Base-by-base conservation (phyloP, 2,888 invertebrate species). In the Sesia apiformis region DNA sequence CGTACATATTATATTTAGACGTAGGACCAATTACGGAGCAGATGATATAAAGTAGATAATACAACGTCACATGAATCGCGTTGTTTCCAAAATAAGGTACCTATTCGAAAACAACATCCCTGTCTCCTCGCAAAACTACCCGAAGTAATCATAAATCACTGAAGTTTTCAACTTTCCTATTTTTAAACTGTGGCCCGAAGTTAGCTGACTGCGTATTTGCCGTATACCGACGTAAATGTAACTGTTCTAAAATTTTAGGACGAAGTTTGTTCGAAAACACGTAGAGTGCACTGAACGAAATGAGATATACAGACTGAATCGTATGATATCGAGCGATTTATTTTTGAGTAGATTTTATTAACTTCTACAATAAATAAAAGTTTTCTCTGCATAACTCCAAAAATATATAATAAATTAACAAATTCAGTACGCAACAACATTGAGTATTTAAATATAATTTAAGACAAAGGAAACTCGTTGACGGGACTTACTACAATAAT, bases 151-250 rank as follows among this genome's bases (percentile, higher is more conserved):
- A 74, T 80, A 80, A 76, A 80, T 81, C 75, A 76, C 72, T 52
- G 61, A 67, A 70, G 70, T 76, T 50, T 76, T 66, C 73, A 46
- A 46, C 46, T 46, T 46, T 46, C 46, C 46, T 46, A 46, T 46
- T 46, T 46, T 71, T 71, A 74, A 78, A 67, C 62, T 68, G 72
- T 70, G 67, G 67, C 64, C 70, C 71, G 72, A 74, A 76, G 74
- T 74, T 72, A 67, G 67, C 63, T 63, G 60, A 66, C 67, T 63
- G 62, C 63, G 63, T 70, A 66, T 73, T 74, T 67, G 69, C 65
- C 59, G 51, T 55, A 39, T 53, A 54, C 51, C 43, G 56, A 5
- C 6, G 52, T n/a, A 41, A 51, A 52, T 51, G 43, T 49, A 51
- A 53, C 51, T 39, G 52, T 53, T 53, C 51, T 8, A 7, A 43